phyloP scores from a whole-genome alignment of 2,888 invertebrate species.

The Calliopum simillimum region DNA sequence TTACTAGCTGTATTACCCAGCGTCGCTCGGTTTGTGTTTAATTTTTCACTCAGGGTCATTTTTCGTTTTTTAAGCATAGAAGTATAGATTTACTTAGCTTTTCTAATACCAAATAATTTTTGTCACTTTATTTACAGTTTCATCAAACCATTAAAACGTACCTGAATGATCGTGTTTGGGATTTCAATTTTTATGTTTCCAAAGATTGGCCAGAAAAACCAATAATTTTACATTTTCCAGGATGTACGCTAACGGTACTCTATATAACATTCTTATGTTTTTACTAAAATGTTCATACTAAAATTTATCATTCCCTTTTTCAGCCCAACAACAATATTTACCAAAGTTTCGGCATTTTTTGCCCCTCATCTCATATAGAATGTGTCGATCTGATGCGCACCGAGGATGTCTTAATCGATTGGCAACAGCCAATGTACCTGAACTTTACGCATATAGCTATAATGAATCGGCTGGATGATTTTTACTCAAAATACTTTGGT shows the following conservation, averaged over 20 bases:
- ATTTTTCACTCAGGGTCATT: no score
- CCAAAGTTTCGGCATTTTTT: constrained; percentile 88
- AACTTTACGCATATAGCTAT: constrained; percentile 88
- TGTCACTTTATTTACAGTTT: constrained; percentile 74
- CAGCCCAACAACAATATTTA: constrained; percentile 83
- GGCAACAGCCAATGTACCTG: constrained; percentile 84
- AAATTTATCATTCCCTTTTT: constrained; percentile 51
- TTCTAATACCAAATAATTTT: background rate
- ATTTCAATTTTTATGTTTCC: constrained; percentile 90
- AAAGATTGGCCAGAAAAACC: constrained; percentile 89
- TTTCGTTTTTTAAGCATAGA: no score
- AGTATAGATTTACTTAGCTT: no score
- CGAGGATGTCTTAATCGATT: constrained; percentile 83
- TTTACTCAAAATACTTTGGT: constrained; percentile 72
- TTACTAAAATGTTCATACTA: background rate
- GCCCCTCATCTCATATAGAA: constrained; percentile 81
- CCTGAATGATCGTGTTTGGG: constrained; percentile 89
- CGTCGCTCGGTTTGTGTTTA: no score
- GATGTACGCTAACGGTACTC: constrained; percentile 87
- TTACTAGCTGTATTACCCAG: no score
- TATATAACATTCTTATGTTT: background rate
- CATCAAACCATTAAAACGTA: constrained; percentile 91
- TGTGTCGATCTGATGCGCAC: constrained; percentile 78
- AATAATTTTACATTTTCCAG: constrained; percentile 87
- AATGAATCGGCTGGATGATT: constrained; percentile 81